phyloP scores from a whole-genome alignment of 2,888 invertebrate genomes.

The Notodonta dromedarius region DNA sequence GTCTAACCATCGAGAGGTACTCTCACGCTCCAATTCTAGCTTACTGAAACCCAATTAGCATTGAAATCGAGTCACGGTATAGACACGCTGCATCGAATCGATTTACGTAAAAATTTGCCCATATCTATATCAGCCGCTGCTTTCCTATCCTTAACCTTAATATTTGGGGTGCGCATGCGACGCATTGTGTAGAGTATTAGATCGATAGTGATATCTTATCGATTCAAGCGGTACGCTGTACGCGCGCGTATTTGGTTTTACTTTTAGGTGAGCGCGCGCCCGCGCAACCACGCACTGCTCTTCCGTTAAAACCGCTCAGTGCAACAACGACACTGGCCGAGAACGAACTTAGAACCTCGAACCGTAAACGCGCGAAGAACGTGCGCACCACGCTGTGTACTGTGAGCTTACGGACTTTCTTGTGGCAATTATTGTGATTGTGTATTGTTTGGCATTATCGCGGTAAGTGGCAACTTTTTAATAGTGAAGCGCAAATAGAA shows the following conservation, averaged over 20 bases:
- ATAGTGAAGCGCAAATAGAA: conserved; percentile 18
- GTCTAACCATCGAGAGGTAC: conserved; percentile 35
- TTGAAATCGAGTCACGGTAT: conserved; percentile 42
- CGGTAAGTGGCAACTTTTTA: conserved; percentile 50
- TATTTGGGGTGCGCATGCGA: conserved; percentile 45
- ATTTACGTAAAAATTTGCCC: conserved; percentile 56
- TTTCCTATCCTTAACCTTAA: conserved; percentile 80
- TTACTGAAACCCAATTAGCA: conserved; percentile 55
- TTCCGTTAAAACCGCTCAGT: conserved; percentile 75
- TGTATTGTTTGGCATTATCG: conserved; percentile 51
- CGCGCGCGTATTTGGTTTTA: conserved; percentile 66
- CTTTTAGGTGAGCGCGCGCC: conserved; percentile 76
- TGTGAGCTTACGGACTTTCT: conserved; percentile 68
- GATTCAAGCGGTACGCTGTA: conserved; percentile 56
- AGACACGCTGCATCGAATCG: conserved; percentile 56
- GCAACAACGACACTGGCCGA: conserved; percentile 74
- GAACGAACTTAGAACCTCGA: conserved; percentile 76
- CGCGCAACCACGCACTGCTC: conserved; percentile 68
- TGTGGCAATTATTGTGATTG: conserved; percentile 66
- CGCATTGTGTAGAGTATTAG: conserved; percentile 64
- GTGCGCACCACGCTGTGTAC: conserved; percentile 59
- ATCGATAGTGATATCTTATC: conserved; percentile 58
- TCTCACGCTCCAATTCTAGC: conserved; percentile 65
- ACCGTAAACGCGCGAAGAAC: conserved; percentile 47
- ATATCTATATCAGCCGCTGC: conserved; percentile 50